These are phyloP conservation scores for Choristoneura fumiferana DNA, from an alignment of 1,140 invertebrate species.

Conservation along the genomic window DNA sequence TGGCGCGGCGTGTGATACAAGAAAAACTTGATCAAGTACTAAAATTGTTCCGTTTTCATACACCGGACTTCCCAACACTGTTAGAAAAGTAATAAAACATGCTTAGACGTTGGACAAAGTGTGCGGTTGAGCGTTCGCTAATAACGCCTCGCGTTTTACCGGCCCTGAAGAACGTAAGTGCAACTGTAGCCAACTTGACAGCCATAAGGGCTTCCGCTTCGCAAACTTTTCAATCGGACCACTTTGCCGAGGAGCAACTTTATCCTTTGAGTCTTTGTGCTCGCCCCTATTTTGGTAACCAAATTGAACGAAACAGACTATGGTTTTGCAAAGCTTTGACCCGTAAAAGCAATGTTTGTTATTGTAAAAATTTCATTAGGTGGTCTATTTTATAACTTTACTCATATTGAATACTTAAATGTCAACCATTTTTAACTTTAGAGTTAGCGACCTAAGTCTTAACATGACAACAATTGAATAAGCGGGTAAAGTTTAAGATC, in stretches of 20 bases:
- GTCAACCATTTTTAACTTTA: too few relatives aligned
- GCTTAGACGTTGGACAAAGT: slow-evolving; percentile 14
- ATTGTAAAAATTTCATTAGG: too few relatives aligned
- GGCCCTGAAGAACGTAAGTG: slow-evolving; percentile 27
- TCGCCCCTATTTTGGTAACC: slow-evolving; percentile 48
- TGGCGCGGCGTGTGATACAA: too few relatives aligned
- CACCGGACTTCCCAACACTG: neutral
- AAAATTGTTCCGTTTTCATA: neutral
- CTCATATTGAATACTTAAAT: too few relatives aligned
- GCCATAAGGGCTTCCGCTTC: slow-evolving; percentile 31
- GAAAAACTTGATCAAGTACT: too few relatives aligned
- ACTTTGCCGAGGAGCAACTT: slow-evolving; percentile 41
- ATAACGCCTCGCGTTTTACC: slow-evolving; percentile 8
- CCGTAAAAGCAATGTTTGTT: slow-evolving; percentile 16
- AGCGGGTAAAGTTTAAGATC: neutral
- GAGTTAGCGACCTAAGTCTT: too few relatives aligned
- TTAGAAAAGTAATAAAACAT: slow-evolving; percentile 13
- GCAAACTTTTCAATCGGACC: slow-evolving; percentile 54
- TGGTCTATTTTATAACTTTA: too few relatives aligned
- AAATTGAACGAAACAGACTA: slow-evolving; percentile 41
- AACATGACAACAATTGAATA: neutral
- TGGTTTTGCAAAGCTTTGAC: slow-evolving; percentile 39
- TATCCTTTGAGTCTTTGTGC: slow-evolving; percentile 43
- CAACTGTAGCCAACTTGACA: slow-evolving; percentile 23
- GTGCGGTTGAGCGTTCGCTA: slow-evolving; percentile 15